Evolutionary conservation across 2,797 vertebrate species (phyloP).

Genomic region (Esox lucius): DNA sequence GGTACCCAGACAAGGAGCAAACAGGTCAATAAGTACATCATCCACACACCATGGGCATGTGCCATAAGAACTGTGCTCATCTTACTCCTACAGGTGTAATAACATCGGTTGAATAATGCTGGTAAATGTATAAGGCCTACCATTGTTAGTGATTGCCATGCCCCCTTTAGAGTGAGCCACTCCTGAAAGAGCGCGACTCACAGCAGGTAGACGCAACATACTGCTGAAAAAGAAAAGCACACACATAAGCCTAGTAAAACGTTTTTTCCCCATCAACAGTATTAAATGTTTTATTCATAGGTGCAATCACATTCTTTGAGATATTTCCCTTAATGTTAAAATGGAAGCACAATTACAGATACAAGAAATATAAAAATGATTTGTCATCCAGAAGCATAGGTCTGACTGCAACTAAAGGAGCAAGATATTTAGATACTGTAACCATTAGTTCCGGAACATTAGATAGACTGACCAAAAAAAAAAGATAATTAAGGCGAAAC

Average conservation of each 20-base stretch:
- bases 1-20: too few relatives aligned
- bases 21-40: too few relatives aligned
- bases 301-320: background rate
- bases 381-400: too few relatives aligned
- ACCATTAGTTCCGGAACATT: too few relatives aligned
- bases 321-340: too few relatives aligned
- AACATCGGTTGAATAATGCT: slow-evolving; percentile 10
- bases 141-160: slow-evolving; percentile 53
- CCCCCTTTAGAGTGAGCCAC: slow-evolving; percentile 64
- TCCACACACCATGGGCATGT: background rate
- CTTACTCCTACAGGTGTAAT: slow-evolving; percentile 11
- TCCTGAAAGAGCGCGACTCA: slow-evolving; percentile 71
- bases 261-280: background rate
- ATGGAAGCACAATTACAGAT: too few relatives aligned
- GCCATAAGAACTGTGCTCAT: background rate
- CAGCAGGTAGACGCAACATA: slow-evolving; percentile 80
- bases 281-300: background rate
- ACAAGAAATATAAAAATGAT: too few relatives aligned
- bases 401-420: too few relatives aligned
- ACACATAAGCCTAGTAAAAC: background rate
- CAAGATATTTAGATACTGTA: too few relatives aligned
- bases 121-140: slow-evolving; percentile 60
- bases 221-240: slow-evolving; percentile 51
- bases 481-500: too few relatives aligned
- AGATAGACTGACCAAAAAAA: too few relatives aligned